phyloP scores from a whole-genome alignment of 2,113 vertebrate genomes.

The Empidonax alnorum region DNA sequence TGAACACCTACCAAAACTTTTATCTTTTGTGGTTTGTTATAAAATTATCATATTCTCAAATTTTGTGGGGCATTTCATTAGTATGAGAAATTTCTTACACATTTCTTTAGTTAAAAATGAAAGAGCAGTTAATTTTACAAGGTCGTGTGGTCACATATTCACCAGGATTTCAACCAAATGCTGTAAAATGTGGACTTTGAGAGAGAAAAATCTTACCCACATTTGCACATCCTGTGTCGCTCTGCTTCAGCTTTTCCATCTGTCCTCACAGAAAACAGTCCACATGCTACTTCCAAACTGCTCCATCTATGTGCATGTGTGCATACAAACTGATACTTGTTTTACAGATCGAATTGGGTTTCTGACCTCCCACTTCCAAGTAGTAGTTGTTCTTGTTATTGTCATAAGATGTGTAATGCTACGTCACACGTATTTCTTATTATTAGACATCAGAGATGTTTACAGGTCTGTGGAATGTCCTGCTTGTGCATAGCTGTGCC shows the following conservation, averaged over 20 bases:
- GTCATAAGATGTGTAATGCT: not conserved
- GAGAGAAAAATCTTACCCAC: not conserved
- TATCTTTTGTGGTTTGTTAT: not conserved
- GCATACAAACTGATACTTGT: not conserved
- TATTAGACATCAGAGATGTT: conserved; percentile 23
- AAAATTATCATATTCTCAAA: not conserved
- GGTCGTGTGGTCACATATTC: not conserved
- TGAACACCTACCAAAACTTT: not conserved
- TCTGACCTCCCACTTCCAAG: conserved; percentile 17
- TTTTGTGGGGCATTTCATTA: not conserved
- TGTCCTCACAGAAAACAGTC: not conserved
- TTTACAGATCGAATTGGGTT: not conserved
- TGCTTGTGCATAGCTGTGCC: not conserved
- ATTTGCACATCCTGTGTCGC: not conserved
- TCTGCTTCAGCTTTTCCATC: not conserved
- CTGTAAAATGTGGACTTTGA: not conserved
- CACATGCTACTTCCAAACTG: not conserved
- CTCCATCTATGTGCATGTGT: not conserved
- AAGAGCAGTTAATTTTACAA: not conserved
- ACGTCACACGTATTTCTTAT: not conserved
- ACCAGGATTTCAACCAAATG: not conserved
- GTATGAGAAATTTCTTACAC: not conserved
- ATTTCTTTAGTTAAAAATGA: not conserved
- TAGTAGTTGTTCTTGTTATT: not conserved
- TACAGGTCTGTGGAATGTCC: conserved; percentile 36